phyloP scores from a whole-genome alignment of 2,888 invertebrate genomes.

The Stegana nigrithorax region DNA sequence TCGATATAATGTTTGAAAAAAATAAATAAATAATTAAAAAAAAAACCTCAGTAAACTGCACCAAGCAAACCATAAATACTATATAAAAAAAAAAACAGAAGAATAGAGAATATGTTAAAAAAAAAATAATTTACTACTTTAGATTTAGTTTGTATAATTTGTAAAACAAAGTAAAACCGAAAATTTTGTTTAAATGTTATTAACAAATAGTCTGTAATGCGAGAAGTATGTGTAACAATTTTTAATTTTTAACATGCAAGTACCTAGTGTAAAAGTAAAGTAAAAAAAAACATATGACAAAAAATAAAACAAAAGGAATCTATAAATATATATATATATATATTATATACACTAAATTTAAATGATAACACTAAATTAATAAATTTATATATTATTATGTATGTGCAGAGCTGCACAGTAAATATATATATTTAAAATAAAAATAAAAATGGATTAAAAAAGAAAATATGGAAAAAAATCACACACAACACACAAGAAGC shows the following conservation, averaged over 20 bases:
- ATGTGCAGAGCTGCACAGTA: too few relatives aligned
- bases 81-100: slow-evolving; percentile 34
- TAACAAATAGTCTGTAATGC: slow-evolving; percentile 15
- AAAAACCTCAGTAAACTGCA: slow-evolving; percentile 28
- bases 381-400: background rate
- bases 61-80: slow-evolving; percentile 37
- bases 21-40: slow-evolving; percentile 25
- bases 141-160: slow-evolving; percentile 45
- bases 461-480: too few relatives aligned
- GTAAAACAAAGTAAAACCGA: slow-evolving; percentile 35
- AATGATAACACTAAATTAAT: background rate
- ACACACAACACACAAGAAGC: too few relatives aligned
- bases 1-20: slow-evolving; percentile 35
- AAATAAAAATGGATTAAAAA: too few relatives aligned
- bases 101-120: slow-evolving; percentile 34
- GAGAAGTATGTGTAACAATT: background rate
- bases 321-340: background rate
- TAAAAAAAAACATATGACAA: slow-evolving; percentile 19
- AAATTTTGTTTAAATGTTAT: slow-evolving; percentile 47
- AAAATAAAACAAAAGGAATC: background rate
- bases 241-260: slow-evolving; percentile 22
- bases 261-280: slow-evolving; percentile 19
- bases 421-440: too few relatives aligned
- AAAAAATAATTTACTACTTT: slow-evolving; percentile 36
- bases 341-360: background rate